Conservation (phyloP, 1,140 invertebrate genomes). For the Drosophila quadrilineata region DNA sequence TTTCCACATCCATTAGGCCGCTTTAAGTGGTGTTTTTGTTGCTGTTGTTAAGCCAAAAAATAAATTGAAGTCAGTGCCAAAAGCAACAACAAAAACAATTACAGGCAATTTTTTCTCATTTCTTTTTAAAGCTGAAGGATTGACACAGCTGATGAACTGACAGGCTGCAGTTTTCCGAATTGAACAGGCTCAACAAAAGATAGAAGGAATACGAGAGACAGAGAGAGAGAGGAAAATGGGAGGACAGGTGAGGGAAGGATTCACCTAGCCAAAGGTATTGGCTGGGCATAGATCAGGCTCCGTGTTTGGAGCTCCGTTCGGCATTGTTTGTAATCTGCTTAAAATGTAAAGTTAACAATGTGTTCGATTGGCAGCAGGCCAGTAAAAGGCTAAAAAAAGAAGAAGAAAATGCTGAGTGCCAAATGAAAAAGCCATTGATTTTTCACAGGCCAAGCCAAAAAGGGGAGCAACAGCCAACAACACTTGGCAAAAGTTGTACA, state of each 20-base stretch:
- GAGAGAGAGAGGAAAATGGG: background rate
- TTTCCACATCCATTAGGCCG: slow-evolving; percentile 18
- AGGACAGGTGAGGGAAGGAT: slow-evolving; percentile 1
- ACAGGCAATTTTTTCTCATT: slow-evolving; percentile 38
- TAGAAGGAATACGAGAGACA: background rate
- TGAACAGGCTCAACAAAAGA: too few relatives aligned
- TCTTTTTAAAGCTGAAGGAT: too few relatives aligned
- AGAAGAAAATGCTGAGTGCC: background rate
- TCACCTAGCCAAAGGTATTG: slow-evolving; percentile 1
- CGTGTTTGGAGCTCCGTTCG: background rate
- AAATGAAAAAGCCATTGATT: slow-evolving; percentile 9
- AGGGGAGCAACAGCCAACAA: too few relatives aligned
- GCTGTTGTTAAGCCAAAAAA: slow-evolving; percentile 20
- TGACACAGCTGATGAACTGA: background rate
- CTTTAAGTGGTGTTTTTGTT: background rate
- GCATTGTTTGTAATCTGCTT: slow-evolving; percentile 72
- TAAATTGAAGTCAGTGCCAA: slow-evolving; percentile 57
- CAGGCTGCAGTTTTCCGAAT: too few relatives aligned
- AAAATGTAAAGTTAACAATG: slow-evolving; percentile 75
- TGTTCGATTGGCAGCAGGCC: slow-evolving; percentile 45
- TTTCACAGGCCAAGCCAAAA: slow-evolving; percentile 4
- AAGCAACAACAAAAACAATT: slow-evolving; percentile 61
- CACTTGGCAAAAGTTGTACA: too few relatives aligned
- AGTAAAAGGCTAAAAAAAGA: slow-evolving; percentile 24
- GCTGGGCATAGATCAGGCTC: background rate